Base-by-base conservation (phyloP, 1,140 invertebrate genomes). In the Papilio dardanus region DNA sequence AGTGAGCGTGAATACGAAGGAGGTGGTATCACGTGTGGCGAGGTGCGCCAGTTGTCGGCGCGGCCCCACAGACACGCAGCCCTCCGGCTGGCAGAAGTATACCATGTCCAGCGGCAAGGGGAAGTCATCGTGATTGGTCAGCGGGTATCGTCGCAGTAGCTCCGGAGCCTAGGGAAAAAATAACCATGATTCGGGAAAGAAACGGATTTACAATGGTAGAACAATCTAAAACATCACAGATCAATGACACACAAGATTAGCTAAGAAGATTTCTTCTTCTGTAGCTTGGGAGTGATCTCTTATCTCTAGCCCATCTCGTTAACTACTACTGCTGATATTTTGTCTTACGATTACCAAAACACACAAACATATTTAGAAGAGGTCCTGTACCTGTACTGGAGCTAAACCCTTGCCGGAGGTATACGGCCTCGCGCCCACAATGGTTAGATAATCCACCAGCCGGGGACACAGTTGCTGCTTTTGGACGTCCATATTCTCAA, bases 61-160 rank as follows among this genome's bases (percentile, higher is more conserved):
- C 3, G 97, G 97, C 30, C 98, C 98, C 62, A 98, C 96, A 79
- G 96, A 98, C 74, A 97, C 96, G 88, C 99, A 99, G 67, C 99
- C 99, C 94, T 99, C 99, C 0, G 99, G 99, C 93, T 99, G 99
- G 90, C 99, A 99, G 94, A 99, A 99, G 88, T 99, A 99, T 7
- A 99, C 98, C 95, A 99, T 99, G 93, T 99, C 99, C 83, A 98
- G 94, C 1, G 99, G 98, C 77, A 99, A 94, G 0, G 98, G 97
- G 93, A 99, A 99, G 93, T 99, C 99, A 88, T 97, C 96, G 92
- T 99, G 99, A 93, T 99, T 99, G 79, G 99, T 98, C 7, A 98
- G 95, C 0, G 99, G 99, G 94, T 99, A 99, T n/a, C 99, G 95
- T 37, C 99, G 95, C n/a, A 99, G 93, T 19, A 99, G 93, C 93